Conservation (phyloP, 1,140 invertebrate genomes). For the Eriocheir sinensis region DNA sequence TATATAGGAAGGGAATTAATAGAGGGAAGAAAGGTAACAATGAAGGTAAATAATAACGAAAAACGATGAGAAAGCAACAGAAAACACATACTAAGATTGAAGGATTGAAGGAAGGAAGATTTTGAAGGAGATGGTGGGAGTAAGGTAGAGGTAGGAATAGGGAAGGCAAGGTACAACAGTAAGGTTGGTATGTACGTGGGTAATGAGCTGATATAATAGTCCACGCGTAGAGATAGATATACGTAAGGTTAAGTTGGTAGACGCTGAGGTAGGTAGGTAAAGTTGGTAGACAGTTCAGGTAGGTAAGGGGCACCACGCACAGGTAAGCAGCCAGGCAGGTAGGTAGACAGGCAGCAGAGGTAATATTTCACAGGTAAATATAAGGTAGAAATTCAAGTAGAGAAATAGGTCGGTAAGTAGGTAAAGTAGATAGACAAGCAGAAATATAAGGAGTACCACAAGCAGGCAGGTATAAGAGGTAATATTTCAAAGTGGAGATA, state of each 20-base stretch:
- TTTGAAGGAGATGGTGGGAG: background rate
- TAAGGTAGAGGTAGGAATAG: background rate
- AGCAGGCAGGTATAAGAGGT: too few relatives aligned
- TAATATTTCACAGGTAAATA: background rate
- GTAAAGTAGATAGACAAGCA: background rate
- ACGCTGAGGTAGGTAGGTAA: background rate
- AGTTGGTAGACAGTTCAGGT: background rate
- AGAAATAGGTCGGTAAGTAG: background rate
- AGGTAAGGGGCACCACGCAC: background rate
- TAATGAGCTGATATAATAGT: too few relatives aligned
- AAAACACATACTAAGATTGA: background rate
- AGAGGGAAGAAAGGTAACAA: background rate
- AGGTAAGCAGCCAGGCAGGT: constrained; percentile 5
- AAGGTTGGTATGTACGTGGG: too few relatives aligned
- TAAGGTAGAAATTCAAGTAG: background rate
- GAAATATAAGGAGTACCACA: too few relatives aligned
- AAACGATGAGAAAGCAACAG: background rate
- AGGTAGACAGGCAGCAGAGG: background rate
- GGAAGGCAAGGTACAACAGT: too few relatives aligned
- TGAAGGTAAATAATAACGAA: background rate
- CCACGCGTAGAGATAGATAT: background rate
- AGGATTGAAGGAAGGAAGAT: background rate
- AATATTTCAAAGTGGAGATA: too few relatives aligned
- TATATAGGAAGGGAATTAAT: background rate
- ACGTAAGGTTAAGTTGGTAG: background rate